Base-by-base conservation (phyloP, 2,113 vertebrate species). In the Mus musculus region DNA sequence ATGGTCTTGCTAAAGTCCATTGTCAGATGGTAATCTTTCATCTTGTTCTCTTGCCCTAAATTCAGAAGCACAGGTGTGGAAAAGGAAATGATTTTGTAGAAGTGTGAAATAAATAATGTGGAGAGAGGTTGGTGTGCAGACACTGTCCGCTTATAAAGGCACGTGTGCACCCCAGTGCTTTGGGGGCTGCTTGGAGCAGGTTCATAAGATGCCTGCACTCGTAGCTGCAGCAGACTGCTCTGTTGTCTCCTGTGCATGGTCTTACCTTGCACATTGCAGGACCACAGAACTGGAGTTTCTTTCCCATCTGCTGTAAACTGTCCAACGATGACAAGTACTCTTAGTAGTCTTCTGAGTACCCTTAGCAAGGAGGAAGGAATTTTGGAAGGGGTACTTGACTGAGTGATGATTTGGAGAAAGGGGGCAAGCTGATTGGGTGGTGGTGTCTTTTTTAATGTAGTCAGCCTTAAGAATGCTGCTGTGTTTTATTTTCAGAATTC, bases 1-100 rank as follows among this genome's bases (percentile, higher is more conserved):
- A 75, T 49, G 4, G 87, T 88, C 69, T 91, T 91, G 54, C 84
- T 92, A 16, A 89, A 92, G 42, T 93, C 61, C 77, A 63, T 95
- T 92, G 71, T 95, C 82, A 91, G 67, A 65, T 94, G 54, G 90
- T 95, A 46, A 90, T 80, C 67, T 96, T 96, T 89, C 81, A 67
- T 95, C 65, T 92, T 95, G 82, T 76, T 30, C 13, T 42, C 3
- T 93, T 94, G 59, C n/a, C 75, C 49, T 90, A 85, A 93, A 81
- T 95, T 88, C 69, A 85, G 54, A 96, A 93, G n/a, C 88, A 11
- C 26, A 67, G 36, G 26, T 84, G 5, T n/a, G 81, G 86, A 94
- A 94, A 91, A 69, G 59, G 59, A 96, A 73, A 63, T 93, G 89
- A 72, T 89, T 96, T 96, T 82, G 46, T 78, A 46, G 26, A 19